Percentiles rank a stretch among this genome's conserved stretches.
phyloP scores from a whole-genome alignment of 2,113 vertebrate genomes.

The Struthio camelus region DNA sequence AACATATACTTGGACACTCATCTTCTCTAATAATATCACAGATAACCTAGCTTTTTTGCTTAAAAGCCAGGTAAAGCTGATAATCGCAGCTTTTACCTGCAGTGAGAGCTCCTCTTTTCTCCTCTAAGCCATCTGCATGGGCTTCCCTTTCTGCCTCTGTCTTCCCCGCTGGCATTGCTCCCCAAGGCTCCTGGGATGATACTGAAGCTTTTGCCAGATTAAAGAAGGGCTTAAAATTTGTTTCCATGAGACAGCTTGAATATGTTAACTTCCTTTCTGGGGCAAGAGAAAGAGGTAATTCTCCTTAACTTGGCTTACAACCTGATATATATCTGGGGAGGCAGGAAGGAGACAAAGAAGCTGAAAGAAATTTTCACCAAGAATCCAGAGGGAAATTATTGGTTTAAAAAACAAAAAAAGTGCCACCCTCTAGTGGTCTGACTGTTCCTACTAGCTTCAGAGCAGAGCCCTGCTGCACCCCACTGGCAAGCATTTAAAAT shows the following conservation, averaged over 20 bases:
- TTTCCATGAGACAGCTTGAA: background rate
- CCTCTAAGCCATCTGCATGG: fast-evolving
- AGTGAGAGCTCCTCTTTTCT: fast-evolving
- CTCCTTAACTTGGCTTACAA: background rate
- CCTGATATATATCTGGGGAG: background rate
- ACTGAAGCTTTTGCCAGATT: background rate
- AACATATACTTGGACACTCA: background rate
- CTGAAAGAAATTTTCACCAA: background rate
- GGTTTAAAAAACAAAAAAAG: background rate
- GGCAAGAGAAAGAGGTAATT: background rate
- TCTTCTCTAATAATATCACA: background rate
- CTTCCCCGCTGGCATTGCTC: background rate
- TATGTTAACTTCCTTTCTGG: background rate
- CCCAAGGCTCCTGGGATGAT: background rate
- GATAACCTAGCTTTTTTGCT: background rate
- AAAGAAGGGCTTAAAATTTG: background rate
- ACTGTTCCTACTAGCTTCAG: background rate
- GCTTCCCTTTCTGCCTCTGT: background rate
- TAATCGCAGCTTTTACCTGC: background rate
- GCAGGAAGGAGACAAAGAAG: background rate
- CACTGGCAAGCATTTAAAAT: background rate
- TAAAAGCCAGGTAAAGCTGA: background rate
- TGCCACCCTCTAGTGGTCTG: background rate
- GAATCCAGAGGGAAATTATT: background rate
- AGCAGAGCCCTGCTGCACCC: background rate